Conservation (phyloP, 2,888 invertebrate species). For the Crossocerus cetratus region DNA sequence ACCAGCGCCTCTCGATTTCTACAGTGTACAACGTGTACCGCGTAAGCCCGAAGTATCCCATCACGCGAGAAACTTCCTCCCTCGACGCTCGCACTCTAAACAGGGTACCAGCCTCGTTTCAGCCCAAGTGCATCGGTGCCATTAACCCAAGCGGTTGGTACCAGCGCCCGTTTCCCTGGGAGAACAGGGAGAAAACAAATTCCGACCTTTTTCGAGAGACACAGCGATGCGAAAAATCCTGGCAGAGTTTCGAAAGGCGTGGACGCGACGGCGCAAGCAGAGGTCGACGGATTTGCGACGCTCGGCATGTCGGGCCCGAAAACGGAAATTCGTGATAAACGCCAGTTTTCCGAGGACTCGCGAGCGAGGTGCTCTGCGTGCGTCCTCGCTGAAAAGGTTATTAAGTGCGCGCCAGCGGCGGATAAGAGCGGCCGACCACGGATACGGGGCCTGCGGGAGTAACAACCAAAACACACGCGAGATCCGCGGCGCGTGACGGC, state of each 20-base stretch:
- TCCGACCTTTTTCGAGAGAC: too few relatives aligned
- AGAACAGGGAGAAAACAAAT: too few relatives aligned
- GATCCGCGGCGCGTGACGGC: constrained; percentile 58
- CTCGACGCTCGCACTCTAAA: neutral
- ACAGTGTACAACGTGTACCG: constrained; percentile 31
- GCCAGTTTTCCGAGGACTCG: constrained; percentile 18
- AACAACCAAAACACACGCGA: constrained; percentile 65
- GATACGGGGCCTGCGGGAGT: constrained; percentile 53
- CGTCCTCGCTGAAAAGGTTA: constrained; percentile 53
- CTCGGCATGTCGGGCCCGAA: constrained; percentile 1
- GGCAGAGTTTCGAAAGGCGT: too few relatives aligned
- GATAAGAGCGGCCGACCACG: constrained; percentile 55
- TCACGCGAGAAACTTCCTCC: constrained; percentile 11
- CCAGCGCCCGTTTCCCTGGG: too few relatives aligned
- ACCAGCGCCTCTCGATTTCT: constrained; percentile 42
- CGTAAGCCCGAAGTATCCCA: too few relatives aligned
- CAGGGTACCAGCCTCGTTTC: too few relatives aligned
- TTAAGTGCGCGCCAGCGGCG: constrained; percentile 39
- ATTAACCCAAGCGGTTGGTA: too few relatives aligned
- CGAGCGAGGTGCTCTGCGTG: constrained; percentile 41
- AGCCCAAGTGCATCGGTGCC: too few relatives aligned
- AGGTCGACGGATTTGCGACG: neutral
- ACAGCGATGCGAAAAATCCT: too few relatives aligned
- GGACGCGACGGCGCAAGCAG: too few relatives aligned
- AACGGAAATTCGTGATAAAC: constrained; percentile 40